These are phyloP conservation scores for Xestia xanthographa DNA, from an alignment of 2,888 invertebrate species.

Conservation along the genomic window DNA sequence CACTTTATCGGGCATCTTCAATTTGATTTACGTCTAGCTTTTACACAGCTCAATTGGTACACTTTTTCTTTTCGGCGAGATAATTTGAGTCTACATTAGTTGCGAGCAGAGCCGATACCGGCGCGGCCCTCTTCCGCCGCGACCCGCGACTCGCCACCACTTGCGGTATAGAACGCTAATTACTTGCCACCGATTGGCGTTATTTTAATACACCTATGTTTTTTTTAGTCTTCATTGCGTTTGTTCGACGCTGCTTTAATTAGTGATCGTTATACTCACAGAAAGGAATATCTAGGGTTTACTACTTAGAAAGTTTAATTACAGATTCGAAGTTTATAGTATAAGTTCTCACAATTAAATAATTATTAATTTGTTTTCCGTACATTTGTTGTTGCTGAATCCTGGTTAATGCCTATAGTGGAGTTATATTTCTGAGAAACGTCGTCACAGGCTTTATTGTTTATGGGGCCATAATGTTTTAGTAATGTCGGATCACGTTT, in stretches of 20 bases:
- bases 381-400: conserved; percentile 34
- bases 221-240: conserved; percentile 74
- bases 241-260: conserved; percentile 59
- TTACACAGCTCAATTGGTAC: conserved; percentile 88
- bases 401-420: conserved; percentile 14
- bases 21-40: conserved; percentile 90
- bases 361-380: conserved; percentile 37
- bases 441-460: conserved; percentile 23
- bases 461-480: conserved; percentile 39
- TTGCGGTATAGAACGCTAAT: conserved; percentile 64
- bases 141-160: conserved; percentile 51
- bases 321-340: conserved; percentile 66
- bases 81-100: conserved; percentile 81
- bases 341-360: conserved; percentile 28
- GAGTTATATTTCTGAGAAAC: conserved; percentile 41
- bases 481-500: conserved; percentile 32
- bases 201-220: conserved; percentile 72
- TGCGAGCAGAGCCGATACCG: conserved; percentile 70
- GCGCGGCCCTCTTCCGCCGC: conserved; percentile 72
- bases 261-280: conserved; percentile 69
- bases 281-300: conserved; percentile 53
- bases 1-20: conserved; percentile 91
- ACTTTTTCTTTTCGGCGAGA: conserved; percentile 88
- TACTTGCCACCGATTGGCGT: conserved; percentile 67
- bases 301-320: conserved; percentile 72